phyloP scores from a whole-genome alignment of 1,140 invertebrate species.

The Dreissena polymorpha region DNA sequence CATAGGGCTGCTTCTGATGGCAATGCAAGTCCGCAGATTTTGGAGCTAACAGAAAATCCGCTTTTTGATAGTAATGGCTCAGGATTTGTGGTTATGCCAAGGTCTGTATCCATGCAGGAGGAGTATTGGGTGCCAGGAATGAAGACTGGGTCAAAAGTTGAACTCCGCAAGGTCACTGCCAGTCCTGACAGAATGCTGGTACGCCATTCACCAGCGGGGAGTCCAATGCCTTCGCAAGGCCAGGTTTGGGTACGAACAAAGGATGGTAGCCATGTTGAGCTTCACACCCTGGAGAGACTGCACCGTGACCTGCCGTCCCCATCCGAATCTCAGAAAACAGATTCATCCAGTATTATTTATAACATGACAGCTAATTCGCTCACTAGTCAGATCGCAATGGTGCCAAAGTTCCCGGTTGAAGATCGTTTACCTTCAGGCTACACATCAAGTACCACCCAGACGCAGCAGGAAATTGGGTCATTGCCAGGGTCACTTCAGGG shows the following conservation, averaged over 20 bases:
- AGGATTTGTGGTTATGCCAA: conserved; percentile 48
- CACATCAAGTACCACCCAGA: conserved; percentile 38
- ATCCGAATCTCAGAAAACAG: conserved; percentile 54
- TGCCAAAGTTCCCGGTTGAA: conserved; percentile 42
- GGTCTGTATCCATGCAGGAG: conserved; percentile 51
- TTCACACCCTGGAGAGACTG: conserved; percentile 35
- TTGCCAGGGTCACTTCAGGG: conserved; percentile 12
- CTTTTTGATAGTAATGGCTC: conserved; percentile 34
- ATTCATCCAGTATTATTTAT: conserved; percentile 34
- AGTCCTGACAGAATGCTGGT: conserved; percentile 44
- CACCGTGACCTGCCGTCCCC: conserved; percentile 47
- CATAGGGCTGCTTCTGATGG: conserved; percentile 38
- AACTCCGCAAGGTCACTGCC: conserved; percentile 38
- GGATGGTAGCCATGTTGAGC: conserved; percentile 43
- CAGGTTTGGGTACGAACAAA: conserved; percentile 44
- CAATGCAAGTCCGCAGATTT: conserved; percentile 34
- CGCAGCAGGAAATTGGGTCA: conserved; percentile 4
- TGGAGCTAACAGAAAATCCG: conserved; percentile 21
- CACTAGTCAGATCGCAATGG: conserved; percentile 24
- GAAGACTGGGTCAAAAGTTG: conserved; percentile 42
- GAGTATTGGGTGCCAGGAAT: conserved; percentile 47
- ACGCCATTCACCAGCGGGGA: conserved; percentile 36
- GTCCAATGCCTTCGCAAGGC: conserved; percentile 35
- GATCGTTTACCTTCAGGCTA: conserved; percentile 37
- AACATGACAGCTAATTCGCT: conserved; percentile 44